A percentile compares a stretch with the other conserved stretches of the same genome.
Evolutionary conservation across 2,113 vertebrate genomes (phyloP).

Genomic region (Anolis sagrei): DNA sequence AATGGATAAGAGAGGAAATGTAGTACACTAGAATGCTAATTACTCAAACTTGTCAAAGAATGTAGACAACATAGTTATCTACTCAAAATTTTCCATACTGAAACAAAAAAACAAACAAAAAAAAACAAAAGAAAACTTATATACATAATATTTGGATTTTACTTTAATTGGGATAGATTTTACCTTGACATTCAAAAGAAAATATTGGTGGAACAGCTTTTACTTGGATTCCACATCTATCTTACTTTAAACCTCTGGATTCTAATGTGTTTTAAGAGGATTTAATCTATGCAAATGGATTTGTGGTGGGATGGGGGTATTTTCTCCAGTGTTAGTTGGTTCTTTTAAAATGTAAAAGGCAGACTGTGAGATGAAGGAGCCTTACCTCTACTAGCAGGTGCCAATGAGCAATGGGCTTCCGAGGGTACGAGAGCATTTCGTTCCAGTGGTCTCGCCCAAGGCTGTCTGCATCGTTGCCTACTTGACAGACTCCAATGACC

Average conservation of each 20-base stretch:
- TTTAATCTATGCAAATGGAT: constrained; percentile 18
- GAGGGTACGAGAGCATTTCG: constrained; percentile 96
- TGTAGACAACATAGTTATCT: constrained; percentile 28
- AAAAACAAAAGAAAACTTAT: background rate
- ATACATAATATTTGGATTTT: constrained; percentile 25
- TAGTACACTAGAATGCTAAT: background rate
- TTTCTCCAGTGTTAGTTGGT: background rate
- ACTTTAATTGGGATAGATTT: constrained; percentile 39
- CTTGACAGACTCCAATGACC: constrained; percentile 96
- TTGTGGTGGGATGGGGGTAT: constrained; percentile 16
- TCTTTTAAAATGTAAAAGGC: background rate
- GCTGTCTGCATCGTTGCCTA: constrained; percentile 92
- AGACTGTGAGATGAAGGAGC: background rate
- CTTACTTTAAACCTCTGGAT: background rate
- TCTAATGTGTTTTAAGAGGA: constrained; percentile 38
- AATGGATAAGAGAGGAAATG: constrained; percentile 14
- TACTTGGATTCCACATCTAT: background rate
- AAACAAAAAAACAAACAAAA: background rate
- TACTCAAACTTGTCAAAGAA: background rate
- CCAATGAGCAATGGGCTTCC: constrained; percentile 98
- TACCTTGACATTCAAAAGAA: constrained; percentile 32
- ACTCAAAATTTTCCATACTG: constrained; percentile 17
- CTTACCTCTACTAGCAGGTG: constrained; percentile 96
- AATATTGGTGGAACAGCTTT: constrained; percentile 31
- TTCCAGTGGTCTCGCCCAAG: constrained; percentile 97